These are phyloP conservation scores for Conus ventricosus DNA, from an alignment of 1,140 invertebrate species.

Conservation along the genomic window DNA sequence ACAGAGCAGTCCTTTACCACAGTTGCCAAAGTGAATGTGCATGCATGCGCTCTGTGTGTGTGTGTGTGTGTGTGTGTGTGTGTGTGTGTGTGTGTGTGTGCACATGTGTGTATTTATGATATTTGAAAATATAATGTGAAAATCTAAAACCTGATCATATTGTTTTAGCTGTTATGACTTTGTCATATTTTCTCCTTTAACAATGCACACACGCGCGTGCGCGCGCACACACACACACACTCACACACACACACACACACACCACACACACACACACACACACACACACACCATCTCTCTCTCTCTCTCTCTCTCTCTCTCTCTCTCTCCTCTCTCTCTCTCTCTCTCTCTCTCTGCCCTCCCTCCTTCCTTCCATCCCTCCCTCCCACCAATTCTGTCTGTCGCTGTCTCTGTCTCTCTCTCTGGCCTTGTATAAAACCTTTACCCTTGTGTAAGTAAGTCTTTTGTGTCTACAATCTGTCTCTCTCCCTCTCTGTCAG, in stretches of 20 bases:
- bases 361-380: not conserved
- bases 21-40: too few species aligned
- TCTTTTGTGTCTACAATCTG: not conserved
- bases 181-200: too few species aligned
- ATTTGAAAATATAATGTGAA: too few species aligned
- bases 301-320: constrained; percentile 38
- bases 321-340: constrained; percentile 36
- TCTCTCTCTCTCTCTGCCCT: constrained; percentile 33
- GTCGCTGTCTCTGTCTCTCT: not conserved
- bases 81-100: too few species aligned
- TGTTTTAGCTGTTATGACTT: too few species aligned
- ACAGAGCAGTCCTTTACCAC: too few species aligned
- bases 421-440: not conserved
- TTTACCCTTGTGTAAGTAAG: not conserved
- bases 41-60: too few species aligned
- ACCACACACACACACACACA: too few species aligned
- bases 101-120: too few species aligned
- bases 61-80: too few species aligned
- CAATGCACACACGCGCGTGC: not conserved
- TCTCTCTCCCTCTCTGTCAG: not conserved
- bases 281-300: not conserved
- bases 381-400: constrained; percentile 13
- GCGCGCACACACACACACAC: not conserved
- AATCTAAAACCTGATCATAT: too few species aligned
- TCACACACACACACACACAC: too few species aligned